Conservation (phyloP, 2,797 vertebrate species). For the Paratrypauchen microcephalus region DNA sequence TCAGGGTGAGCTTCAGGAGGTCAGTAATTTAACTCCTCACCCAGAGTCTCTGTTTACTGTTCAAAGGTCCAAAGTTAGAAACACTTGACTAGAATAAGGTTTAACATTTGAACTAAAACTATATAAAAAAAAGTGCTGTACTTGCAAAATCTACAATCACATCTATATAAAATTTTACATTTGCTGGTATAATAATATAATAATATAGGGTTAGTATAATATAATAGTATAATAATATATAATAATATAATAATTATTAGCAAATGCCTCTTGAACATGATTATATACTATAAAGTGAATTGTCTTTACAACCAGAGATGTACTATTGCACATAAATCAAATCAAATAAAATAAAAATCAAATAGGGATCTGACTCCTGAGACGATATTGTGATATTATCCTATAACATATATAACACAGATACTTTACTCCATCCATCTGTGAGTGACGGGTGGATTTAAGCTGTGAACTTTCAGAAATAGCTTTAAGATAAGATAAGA, state of each 20-base stretch:
- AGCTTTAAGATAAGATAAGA: too few species aligned
- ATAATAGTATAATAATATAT: too few species aligned
- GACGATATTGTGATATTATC: not conserved
- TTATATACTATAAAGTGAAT: not conserved
- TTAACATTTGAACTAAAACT: constrained; percentile 11
- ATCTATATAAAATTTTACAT: not conserved
- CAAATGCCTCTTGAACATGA: too few species aligned
- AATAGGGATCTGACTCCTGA: not conserved
- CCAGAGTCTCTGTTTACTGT: constrained; percentile 12
- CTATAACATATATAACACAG: not conserved
- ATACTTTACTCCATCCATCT: not conserved
- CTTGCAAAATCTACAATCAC: not conserved
- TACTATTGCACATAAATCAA: too few species aligned
- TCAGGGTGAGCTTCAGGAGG: constrained; percentile 30
- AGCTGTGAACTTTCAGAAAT: not conserved
- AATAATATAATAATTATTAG: too few species aligned
- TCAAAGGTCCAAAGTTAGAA: constrained; percentile 6
- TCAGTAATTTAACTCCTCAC: constrained; percentile 45
- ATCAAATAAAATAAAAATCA: not conserved
- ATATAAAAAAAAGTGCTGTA: not conserved
- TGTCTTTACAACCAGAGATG: not conserved
- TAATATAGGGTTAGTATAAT: too few species aligned
- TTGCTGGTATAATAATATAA: not conserved
- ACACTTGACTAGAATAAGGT: not conserved
- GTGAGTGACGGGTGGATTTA: not conserved